phyloP scores from a whole-genome alignment of 2,888 invertebrate genomes.

The Serripes groenlandicus region DNA sequence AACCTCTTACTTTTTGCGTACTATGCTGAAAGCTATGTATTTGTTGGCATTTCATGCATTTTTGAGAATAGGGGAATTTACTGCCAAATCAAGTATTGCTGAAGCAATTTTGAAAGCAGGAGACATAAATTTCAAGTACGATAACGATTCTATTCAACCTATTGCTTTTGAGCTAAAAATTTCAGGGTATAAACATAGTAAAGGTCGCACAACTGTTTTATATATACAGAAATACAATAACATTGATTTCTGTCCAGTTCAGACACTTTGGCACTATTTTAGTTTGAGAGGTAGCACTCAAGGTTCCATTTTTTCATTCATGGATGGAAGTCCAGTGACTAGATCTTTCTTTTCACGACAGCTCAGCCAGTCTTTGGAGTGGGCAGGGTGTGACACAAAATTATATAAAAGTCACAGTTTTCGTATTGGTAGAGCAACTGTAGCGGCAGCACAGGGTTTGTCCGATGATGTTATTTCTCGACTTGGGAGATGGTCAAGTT shows the following conservation, averaged over 20 bases:
- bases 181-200: constrained; percentile 26
- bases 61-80: constrained; percentile 48
- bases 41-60: constrained; percentile 34
- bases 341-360: constrained; percentile 12
- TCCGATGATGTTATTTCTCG: constrained; percentile 3
- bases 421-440: constrained; percentile 23
- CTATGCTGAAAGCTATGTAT: constrained; percentile 28
- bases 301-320: constrained; percentile 27
- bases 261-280: constrained; percentile 11
- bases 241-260: constrained; percentile 34
- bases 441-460: constrained; percentile 6
- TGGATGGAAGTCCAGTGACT: constrained; percentile 22
- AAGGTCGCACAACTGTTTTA: constrained; percentile 15
- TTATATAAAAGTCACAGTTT: constrained; percentile 33
- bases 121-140: constrained; percentile 3
- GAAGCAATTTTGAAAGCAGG: not conserved
- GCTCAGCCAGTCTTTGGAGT: not conserved
- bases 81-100: not conserved
- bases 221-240: not conserved
- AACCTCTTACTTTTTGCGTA: not conserved
- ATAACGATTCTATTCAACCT: not conserved
- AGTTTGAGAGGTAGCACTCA: not conserved
- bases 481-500: not conserved
- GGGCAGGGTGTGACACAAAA: constrained; percentile 22
- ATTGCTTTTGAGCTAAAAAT: not conserved